A percentile compares a stretch with the other conserved stretches of the same genome.
Evolutionary conservation across 2,113 vertebrate species (phyloP).

Genomic region (Nibea albiflora): DNA sequence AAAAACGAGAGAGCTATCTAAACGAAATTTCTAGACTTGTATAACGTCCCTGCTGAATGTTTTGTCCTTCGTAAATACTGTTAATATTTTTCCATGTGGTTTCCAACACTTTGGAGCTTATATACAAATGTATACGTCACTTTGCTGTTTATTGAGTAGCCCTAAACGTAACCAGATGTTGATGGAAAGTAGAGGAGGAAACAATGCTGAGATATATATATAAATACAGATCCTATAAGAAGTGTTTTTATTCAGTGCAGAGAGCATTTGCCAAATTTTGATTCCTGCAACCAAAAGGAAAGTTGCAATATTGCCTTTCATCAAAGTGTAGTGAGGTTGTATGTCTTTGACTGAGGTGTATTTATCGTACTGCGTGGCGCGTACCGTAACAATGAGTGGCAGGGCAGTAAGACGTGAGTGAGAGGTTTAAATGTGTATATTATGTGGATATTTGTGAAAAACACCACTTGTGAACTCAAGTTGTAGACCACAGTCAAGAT

Average conservation of each 20-base stretch:
- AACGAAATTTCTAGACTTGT: slow-evolving; percentile 48
- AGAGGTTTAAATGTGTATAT: slow-evolving; percentile 28
- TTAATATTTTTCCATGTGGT: slow-evolving; percentile 75
- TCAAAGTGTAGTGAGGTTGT: slow-evolving; percentile 36
- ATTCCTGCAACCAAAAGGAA: slow-evolving; percentile 61
- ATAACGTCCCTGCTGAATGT: slow-evolving; percentile 74
- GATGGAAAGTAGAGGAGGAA: slow-evolving; percentile 29
- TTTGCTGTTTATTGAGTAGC: slow-evolving; percentile 63
- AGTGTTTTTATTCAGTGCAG: slow-evolving; percentile 20
- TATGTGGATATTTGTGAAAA: slow-evolving; percentile 26
- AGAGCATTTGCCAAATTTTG: slow-evolving; percentile 43
- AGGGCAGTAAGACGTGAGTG: slow-evolving; percentile 7
- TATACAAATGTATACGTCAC: slow-evolving; percentile 60
- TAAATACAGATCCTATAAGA: slow-evolving; percentile 11
- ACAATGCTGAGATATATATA: slow-evolving; percentile 32
- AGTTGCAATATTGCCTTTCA: slow-evolving; percentile 55
- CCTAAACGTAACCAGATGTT: slow-evolving; percentile 40
- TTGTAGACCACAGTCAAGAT: slow-evolving; percentile 1
- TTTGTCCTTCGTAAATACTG: slow-evolving; percentile 69
- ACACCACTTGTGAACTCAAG: background rate
- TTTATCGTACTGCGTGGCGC: slow-evolving; percentile 35
- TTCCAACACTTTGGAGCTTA: slow-evolving; percentile 62
- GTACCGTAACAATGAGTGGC: background rate
- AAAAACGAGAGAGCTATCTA: background rate
- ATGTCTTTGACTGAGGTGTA: slow-evolving; percentile 37